phyloP scores from a whole-genome alignment of 2,113 vertebrate genomes.

The Prionailurus viverrinus region DNA sequence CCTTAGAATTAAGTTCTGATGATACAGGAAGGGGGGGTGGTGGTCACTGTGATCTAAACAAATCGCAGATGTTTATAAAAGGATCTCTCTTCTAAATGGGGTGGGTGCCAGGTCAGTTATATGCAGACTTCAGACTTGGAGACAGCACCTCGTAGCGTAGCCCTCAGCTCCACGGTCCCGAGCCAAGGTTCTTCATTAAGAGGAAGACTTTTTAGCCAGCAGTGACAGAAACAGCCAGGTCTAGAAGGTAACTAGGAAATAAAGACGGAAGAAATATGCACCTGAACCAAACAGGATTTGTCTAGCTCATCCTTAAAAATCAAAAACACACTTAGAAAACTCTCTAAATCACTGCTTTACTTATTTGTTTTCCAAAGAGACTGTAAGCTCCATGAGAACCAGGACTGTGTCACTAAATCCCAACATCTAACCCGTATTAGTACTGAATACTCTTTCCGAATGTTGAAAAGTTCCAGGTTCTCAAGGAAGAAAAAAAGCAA shows the following conservation, averaged over 20 bases:
- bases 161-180: background rate
- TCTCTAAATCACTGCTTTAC: background rate
- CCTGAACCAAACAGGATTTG: background rate
- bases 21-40: background rate
- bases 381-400: background rate
- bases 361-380: background rate
- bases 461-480: background rate
- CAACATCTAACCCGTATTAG: background rate
- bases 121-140: background rate
- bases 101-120: accelerated
- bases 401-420: accelerated
- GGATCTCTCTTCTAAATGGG: background rate
- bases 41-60: accelerated
- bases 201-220: background rate
- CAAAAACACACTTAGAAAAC: background rate
- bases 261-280: accelerated
- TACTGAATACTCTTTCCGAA: background rate
- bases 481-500: background rate
- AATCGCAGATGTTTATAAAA: too few relatives aligned
- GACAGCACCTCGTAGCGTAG: accelerated
- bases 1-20: background rate
- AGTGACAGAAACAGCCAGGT: background rate
- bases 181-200: background rate
- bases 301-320: background rate
- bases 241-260: background rate